Conservation (phyloP, 2,113 vertebrate species). For the Accipiter cooperii region DNA sequence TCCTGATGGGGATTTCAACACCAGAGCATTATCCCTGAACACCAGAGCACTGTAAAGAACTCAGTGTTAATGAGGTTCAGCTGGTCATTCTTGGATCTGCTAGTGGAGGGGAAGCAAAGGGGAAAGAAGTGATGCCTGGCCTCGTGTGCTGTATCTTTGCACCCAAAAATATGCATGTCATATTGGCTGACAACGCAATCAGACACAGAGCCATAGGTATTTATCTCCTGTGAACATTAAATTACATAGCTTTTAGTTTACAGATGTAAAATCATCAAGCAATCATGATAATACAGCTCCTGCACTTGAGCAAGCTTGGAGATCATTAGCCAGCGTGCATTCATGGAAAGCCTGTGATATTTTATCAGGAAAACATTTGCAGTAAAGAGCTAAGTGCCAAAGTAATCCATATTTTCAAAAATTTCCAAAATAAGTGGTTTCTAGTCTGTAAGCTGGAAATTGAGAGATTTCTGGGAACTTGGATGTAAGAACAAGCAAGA, state of each 20-base stretch:
- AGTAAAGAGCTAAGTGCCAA: not conserved
- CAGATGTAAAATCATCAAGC: not conserved
- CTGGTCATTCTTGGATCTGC: not conserved
- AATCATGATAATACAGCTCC: not conserved
- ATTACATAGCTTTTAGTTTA: not conserved
- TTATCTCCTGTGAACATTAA: not conserved
- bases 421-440: not conserved
- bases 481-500: not conserved
- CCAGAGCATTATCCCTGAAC: not conserved
- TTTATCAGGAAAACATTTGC: not conserved
- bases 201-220: not conserved
- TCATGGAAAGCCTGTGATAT: not conserved
- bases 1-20: not conserved
- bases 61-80: not conserved
- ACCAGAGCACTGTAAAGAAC: not conserved
- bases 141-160: not conserved
- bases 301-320: not conserved
- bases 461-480: not conserved
- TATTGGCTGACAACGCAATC: not conserved
- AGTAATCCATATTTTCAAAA: not conserved
- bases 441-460: not conserved
- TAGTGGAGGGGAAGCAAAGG: not conserved
- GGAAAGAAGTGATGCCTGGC: not conserved
- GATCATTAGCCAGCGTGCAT: not conserved
- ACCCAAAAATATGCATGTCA: not conserved